A percentile compares a stretch with the other conserved stretches of the same genome.
Evolutionary conservation across 2,888 invertebrate species (phyloP).

Genomic region (Philaethria dido): DNA sequence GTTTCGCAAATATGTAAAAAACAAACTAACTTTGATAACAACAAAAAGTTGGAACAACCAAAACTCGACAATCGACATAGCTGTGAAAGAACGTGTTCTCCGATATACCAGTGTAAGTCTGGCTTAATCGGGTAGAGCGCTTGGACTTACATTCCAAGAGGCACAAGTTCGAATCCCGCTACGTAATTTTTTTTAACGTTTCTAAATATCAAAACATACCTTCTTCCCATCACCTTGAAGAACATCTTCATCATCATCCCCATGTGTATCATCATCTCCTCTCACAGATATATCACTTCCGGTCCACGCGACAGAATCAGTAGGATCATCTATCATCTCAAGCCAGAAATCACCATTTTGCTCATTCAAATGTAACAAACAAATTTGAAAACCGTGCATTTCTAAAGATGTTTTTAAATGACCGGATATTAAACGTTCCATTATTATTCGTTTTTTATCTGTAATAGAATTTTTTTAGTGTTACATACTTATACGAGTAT

Average conservation of each 20-base stretch:
- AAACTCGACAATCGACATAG: too few species aligned
- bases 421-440: conserved; percentile 82
- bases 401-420: conserved; percentile 89
- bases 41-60: too few species aligned
- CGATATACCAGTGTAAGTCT: too few species aligned
- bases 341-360: conserved; percentile 75
- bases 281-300: conserved; percentile 65
- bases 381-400: conserved; percentile 90
- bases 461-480: conserved; percentile 24
- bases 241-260: conserved; percentile 60
- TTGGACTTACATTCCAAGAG: too few species aligned
- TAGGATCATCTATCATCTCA: conserved; percentile 81
- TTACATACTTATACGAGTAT: neutral
- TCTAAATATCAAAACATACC: too few species aligned
- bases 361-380: conserved; percentile 84
- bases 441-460: conserved; percentile 71
- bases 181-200: too few species aligned
- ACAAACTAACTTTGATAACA: too few species aligned
- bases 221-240: conserved; percentile 56
- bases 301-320: conserved; percentile 84
- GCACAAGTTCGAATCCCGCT: too few species aligned
- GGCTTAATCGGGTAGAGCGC: too few species aligned
- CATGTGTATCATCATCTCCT: conserved; percentile 40
- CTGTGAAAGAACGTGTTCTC: too few species aligned
- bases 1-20: too few species aligned